These are phyloP conservation scores for Drosophila jambulina DNA, from an alignment of 1,140 invertebrate species.

Conservation along the genomic window DNA sequence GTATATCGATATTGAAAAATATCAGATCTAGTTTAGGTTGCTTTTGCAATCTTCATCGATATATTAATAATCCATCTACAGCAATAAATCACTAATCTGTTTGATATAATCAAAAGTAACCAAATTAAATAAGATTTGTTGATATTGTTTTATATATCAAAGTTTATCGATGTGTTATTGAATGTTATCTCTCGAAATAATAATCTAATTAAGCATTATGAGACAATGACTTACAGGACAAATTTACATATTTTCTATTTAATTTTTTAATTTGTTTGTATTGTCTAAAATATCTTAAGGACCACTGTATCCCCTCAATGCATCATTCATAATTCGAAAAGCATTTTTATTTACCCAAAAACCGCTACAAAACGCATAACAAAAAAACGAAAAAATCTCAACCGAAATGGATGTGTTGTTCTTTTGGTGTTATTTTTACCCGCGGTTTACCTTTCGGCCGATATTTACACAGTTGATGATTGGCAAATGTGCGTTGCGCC, in stretches of 20 bases:
- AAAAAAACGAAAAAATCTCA: conserved; percentile 2
- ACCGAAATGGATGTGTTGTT: conserved; percentile 17
- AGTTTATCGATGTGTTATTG: not conserved
- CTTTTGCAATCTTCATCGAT: too few species aligned
- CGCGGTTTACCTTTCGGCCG: conserved; percentile 46
- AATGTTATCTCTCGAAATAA: not conserved
- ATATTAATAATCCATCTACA: too few species aligned
- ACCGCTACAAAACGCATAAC: conserved; percentile 19
- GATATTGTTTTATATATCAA: too few species aligned
- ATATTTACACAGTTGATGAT: conserved; percentile 51
- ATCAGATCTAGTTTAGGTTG: too few species aligned
- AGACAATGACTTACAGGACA: not conserved
- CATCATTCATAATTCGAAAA: conserved; percentile 63
- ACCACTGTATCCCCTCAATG: conserved; percentile 27
- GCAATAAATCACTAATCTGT: too few species aligned
- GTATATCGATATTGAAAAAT: too few species aligned
- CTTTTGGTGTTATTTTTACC: conserved; percentile 44
- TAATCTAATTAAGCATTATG: not conserved
- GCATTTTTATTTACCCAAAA: conserved; percentile 58
- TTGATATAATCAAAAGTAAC: too few species aligned
- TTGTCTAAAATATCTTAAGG: not conserved
- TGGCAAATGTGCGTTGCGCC: conserved; percentile 42
- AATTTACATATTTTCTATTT: not conserved
- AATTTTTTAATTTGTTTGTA: not conserved
- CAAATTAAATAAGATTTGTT: too few species aligned